These are phyloP conservation scores for Gymnorhina tibicen DNA, from an alignment of 2,113 vertebrate species.

Conservation along the genomic window DNA sequence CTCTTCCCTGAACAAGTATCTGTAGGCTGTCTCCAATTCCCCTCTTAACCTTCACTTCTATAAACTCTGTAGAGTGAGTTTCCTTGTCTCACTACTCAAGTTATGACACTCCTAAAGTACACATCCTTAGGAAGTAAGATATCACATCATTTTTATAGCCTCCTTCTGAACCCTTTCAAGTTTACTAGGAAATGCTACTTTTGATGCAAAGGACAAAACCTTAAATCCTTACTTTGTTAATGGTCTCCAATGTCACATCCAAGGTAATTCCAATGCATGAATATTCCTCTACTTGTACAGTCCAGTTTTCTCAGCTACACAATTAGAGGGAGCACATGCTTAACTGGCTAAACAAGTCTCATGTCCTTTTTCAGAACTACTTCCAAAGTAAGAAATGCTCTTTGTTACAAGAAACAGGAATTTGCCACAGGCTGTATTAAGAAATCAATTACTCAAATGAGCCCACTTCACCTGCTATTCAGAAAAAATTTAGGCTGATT, in stretches of 20 bases:
- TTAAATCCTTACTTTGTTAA: neutral
- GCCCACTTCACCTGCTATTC: neutral
- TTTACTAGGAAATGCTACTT: neutral
- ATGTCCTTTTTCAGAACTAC: neutral
- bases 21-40: neutral
- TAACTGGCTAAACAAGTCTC: neutral
- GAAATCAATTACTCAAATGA: neutral
- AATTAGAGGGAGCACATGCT: neutral
- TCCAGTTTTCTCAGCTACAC: neutral
- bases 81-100: neutral
- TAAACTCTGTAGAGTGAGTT: neutral
- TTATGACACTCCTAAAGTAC: neutral
- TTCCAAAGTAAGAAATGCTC: neutral
- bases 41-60: neutral
- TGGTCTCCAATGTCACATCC: neutral
- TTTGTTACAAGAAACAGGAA: neutral
- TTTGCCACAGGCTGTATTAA: neutral
- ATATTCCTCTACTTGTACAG: neutral
- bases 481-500: neutral
- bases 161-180: neutral
- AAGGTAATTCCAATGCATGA: neutral
- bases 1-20: neutral
- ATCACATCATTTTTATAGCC: neutral
- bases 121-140: neutral
- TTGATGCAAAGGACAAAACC: neutral